Evolutionary conservation across 2,888 invertebrate species (phyloP).

Genomic region (Cheilosia scutellata): DNA sequence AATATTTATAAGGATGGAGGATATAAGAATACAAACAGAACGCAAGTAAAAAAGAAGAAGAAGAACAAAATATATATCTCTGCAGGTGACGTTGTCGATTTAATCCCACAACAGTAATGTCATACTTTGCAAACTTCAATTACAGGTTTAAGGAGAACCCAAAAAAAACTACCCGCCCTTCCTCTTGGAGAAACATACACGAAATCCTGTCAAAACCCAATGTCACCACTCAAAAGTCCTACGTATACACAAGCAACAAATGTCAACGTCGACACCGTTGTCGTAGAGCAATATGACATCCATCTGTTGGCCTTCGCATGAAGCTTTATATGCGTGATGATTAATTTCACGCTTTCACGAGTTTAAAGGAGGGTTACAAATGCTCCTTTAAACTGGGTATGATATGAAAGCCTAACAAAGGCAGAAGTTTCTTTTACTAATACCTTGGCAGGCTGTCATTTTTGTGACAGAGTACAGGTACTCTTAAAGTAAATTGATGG

Average conservation of each 20-base stretch:
- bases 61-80: conserved; percentile 16
- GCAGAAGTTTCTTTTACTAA: background rate
- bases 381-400: background rate
- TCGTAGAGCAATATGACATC: conserved; percentile 7
- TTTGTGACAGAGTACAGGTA: background rate
- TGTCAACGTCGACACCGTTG: conserved; percentile 43
- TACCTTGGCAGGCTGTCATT: background rate
- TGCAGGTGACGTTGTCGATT: conserved; percentile 60
- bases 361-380: conserved; percentile 1
- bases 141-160: conserved; percentile 25
- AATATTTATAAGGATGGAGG: background rate
- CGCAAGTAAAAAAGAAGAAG: background rate
- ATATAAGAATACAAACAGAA: background rate
- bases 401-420: background rate
- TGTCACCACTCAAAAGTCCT: conserved; percentile 34
- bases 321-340: conserved; percentile 56
- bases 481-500: no score
- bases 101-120: conserved; percentile 50
- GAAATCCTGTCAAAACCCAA: conserved; percentile 39
- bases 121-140: conserved; percentile 57
- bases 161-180: no score
- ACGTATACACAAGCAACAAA: conserved; percentile 55
- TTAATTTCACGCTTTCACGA: conserved; percentile 46
- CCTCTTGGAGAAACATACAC: no score
- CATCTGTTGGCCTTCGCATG: conserved; percentile 61